Evolutionary conservation across 2,797 vertebrate genomes (phyloP), one percentile per base, ranked within the genome.

Genomic region (Enteromius treurensis): DNA sequence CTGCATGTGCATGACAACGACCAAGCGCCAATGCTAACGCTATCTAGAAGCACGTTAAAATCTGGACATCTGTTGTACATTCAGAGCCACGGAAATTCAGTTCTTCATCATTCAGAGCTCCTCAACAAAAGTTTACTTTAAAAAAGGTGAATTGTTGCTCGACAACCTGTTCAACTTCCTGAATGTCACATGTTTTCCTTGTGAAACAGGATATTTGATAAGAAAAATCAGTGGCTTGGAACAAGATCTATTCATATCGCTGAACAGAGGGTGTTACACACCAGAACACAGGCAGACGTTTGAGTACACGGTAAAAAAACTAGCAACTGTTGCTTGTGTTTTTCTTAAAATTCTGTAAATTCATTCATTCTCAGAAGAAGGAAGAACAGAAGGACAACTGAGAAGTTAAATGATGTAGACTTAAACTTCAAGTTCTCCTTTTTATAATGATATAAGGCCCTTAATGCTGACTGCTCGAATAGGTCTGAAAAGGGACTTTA

Each of bases 1-100:
- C 86, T 89, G 88, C 87, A 89, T 91, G 68, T 83, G 87, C 55
- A 87, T 82, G 60, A 88, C 82, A 83, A 47, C 42, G 80, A 85
- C 53, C 70, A 15, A 19, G 29, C n/a, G 21, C 2, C 8, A 11
- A 21, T 23, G 80, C 68, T 26, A 70, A 68, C 40, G 58, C 34
- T 4, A 51, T 70, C 79, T 45, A 19, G 37, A 71, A 82, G 29
- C 29, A 85, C 29, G n/a, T 49, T 45, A 29, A 69, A 70, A 34
- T 26, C 7, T 3, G 53, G n/a, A 34, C 19, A 3, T 9, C 51
- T 34, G 17, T 74, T 3, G 15, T 34, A 55, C 21, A 55, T 8
- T 4, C 73, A 55, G 19, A 11, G 10, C 1, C 26, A 55, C 11
- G 2, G 21, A 13, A 75, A 23, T 19, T 58, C 51, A 75, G 49